Conservation (phyloP, 2,113 vertebrate genomes). For the Lanius ludovicianus region DNA sequence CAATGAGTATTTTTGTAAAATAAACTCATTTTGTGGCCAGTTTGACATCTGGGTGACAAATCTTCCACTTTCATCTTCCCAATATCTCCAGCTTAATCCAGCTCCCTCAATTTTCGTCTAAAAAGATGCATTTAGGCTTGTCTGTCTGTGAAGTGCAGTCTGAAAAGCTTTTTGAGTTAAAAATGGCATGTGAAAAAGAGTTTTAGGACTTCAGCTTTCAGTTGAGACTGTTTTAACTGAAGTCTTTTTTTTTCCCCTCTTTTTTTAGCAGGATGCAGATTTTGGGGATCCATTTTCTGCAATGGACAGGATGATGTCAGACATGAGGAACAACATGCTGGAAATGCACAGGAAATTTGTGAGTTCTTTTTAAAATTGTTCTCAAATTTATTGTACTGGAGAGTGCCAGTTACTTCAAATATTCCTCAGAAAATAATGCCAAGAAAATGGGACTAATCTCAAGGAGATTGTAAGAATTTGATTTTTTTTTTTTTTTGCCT, state of each 20-base stretch:
- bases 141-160: neutral
- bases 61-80: neutral
- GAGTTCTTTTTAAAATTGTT: slow-evolving; percentile 66
- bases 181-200: neutral
- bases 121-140: neutral
- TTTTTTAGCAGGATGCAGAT: slow-evolving; percentile 71
- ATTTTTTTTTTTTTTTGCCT: no score
- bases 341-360: slow-evolving; percentile 86
- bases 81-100: neutral
- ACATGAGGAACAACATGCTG: slow-evolving; percentile 83
- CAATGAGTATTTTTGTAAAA: neutral
- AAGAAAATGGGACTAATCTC: neutral
- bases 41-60: neutral
- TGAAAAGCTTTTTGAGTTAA: neutral
- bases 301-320: slow-evolving; percentile 86
- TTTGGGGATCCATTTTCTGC: slow-evolving; percentile 80
- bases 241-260: neutral
- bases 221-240: neutral
- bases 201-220: neutral
- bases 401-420: neutral
- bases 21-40: neutral
- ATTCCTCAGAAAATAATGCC: neutral
- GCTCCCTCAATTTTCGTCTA: neutral
- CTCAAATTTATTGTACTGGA: neutral
- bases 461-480: neutral